These are phyloP conservation scores for Lucilia cuprina DNA, from an alignment of 1,140 invertebrate genomes.

Conservation along the genomic window DNA sequence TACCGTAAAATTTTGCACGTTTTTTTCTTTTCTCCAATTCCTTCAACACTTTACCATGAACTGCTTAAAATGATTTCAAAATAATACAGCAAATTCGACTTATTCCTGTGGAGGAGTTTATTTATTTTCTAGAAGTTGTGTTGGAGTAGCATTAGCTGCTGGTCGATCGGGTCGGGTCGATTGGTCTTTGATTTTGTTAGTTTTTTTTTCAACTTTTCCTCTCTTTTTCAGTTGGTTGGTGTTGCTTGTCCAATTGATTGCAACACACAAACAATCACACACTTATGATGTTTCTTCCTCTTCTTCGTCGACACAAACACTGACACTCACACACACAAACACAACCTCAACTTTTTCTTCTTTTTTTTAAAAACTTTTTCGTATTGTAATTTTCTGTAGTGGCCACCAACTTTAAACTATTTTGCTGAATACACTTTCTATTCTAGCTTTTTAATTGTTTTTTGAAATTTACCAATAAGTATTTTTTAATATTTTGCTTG, in stretches of 20 bases:
- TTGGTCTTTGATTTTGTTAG: slow-evolving; percentile 29
- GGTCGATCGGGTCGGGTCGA: neutral
- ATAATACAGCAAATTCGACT: neutral
- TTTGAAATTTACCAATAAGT: neutral
- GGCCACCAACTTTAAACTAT: neutral
- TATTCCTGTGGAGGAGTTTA: neutral
- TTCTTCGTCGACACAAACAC: slow-evolving; percentile 14
- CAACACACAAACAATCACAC: slow-evolving; percentile 20
- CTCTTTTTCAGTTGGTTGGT: slow-evolving; percentile 1
- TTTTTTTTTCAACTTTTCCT: slow-evolving; percentile 8
- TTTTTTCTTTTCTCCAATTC: neutral
- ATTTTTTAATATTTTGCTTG: slow-evolving; percentile 13
- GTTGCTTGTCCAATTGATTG: slow-evolving; percentile 31
- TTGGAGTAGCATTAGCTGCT: neutral
- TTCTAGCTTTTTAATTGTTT: neutral
- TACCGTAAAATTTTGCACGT: slow-evolving; percentile 21
- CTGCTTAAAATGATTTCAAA: neutral
- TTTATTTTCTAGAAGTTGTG: neutral
- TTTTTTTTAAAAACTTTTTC: slow-evolving; percentile 12
- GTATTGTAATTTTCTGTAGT: neutral
- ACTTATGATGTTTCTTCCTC: slow-evolving; percentile 11
- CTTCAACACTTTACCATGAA: neutral
- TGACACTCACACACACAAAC: neutral
- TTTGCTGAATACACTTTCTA: neutral
- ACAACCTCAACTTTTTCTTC: slow-evolving; percentile 25